phyloP scores from a whole-genome alignment of 2,113 vertebrate species.

The Xiphophorus maculatus region DNA sequence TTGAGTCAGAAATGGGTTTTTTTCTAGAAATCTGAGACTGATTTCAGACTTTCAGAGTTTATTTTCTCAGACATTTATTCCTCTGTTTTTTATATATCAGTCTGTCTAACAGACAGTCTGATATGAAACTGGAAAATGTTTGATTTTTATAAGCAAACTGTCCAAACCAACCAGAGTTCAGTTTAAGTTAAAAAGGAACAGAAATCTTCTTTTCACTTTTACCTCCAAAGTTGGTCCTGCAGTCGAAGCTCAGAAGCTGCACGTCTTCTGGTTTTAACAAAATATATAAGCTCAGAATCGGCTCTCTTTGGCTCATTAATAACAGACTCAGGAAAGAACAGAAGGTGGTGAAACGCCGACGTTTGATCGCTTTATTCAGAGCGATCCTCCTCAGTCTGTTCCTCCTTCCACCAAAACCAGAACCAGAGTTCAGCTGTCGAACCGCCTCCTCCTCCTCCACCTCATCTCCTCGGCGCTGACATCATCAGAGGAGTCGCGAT shows the following conservation, averaged over 20 bases:
- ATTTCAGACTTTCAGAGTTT: too few species aligned
- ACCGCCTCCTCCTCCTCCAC: conserved; percentile 66
- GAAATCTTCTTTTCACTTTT: not conserved
- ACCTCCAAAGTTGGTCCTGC: not conserved
- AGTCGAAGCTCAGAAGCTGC: not conserved
- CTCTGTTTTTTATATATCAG: too few species aligned
- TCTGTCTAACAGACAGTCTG: not conserved
- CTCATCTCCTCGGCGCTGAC: conserved; percentile 63
- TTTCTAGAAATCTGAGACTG: too few species aligned
- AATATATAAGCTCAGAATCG: not conserved
- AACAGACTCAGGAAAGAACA: not conserved
- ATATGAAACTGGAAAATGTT: not conserved
- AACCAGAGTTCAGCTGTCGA: conserved; percentile 54
- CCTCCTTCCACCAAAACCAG: not conserved
- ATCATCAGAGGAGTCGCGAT: conserved; percentile 55
- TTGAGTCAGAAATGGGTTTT: too few species aligned
- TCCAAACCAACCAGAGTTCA: too few species aligned
- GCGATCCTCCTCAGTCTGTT: not conserved
- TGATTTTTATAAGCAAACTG: not conserved
- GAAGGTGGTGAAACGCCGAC: not conserved
- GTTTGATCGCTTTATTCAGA: not conserved
- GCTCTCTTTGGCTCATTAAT: not conserved
- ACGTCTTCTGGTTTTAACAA: not conserved
- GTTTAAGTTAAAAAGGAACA: not conserved
- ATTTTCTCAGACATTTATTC: too few species aligned